These are phyloP conservation scores for Crematogaster levior DNA, from an alignment of 2,888 invertebrate genomes.

Conservation along the genomic window DNA sequence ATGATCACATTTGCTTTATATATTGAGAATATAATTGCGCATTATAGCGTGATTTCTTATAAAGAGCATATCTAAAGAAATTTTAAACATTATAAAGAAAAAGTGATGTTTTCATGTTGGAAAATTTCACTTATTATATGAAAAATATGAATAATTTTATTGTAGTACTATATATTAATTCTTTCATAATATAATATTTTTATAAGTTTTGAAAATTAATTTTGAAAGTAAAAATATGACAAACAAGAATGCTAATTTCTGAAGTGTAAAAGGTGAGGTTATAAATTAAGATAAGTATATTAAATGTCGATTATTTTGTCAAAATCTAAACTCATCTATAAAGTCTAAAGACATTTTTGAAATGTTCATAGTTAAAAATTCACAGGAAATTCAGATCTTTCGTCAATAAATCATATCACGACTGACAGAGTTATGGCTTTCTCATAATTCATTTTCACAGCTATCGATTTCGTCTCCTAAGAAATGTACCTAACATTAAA, in stretches of 20 bases:
- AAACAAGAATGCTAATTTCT: neutral
- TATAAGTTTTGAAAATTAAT: neutral
- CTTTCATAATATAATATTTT: neutral
- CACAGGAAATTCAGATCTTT: neutral
- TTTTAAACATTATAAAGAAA: too few relatives aligned
- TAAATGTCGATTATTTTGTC: neutral
- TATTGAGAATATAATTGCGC: slow-evolving; percentile 19
- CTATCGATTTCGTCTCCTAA: slow-evolving; percentile 19
- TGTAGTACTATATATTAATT: neutral
- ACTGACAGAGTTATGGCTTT: slow-evolving; percentile 16
- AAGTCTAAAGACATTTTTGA: neutral
- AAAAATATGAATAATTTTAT: neutral
- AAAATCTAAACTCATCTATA: neutral
- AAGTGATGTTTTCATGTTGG: neutral
- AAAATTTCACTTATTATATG: neutral
- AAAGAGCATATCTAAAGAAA: neutral
- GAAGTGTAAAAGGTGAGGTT: neutral
- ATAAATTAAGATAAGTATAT: neutral
- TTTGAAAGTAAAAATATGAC: neutral
- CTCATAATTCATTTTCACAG: slow-evolving; percentile 46
- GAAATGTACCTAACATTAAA: neutral
- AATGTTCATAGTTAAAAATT: neutral
- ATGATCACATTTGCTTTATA: slow-evolving; percentile 1
- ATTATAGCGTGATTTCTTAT: slow-evolving; percentile 12
- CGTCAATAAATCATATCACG: slow-evolving; percentile 11